phyloP scores from a whole-genome alignment of 1,140 invertebrate species.

The Papilio glaucus region DNA sequence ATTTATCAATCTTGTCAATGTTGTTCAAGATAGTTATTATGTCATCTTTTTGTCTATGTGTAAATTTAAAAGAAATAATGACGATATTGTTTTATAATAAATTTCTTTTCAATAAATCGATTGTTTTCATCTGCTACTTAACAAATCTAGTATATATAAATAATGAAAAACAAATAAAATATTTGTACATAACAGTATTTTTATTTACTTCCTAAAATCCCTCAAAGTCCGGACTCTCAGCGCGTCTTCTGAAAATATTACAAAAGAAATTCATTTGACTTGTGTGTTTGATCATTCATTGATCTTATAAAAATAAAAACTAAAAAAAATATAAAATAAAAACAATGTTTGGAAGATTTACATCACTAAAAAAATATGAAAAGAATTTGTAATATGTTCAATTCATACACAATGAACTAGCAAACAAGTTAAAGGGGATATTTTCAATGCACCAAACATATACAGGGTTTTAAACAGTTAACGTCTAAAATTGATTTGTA shows the following conservation, averaged over 20 bases:
- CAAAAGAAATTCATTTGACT: slow-evolving; percentile 24
- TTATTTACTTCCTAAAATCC: slow-evolving; percentile 34
- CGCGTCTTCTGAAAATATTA: slow-evolving; percentile 35
- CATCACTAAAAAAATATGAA: too few relatives aligned
- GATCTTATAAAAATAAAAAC: neutral
- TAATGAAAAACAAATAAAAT: slow-evolving; percentile 29
- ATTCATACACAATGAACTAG: too few relatives aligned
- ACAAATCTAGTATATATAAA: neutral
- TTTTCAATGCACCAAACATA: neutral
- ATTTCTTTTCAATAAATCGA: too few relatives aligned
- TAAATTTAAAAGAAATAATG: too few relatives aligned
- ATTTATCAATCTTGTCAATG: neutral
- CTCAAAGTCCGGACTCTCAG: slow-evolving; percentile 31
- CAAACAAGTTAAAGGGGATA: too few relatives aligned
- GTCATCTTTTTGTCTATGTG: neutral
- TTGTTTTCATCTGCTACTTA: neutral
- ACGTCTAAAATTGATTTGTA: too few relatives aligned
- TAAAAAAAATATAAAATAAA: too few relatives aligned
- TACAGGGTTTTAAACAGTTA: too few relatives aligned
- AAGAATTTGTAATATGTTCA: too few relatives aligned
- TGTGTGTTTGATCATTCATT: neutral
- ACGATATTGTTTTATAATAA: too few relatives aligned
- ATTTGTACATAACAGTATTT: slow-evolving; percentile 13
- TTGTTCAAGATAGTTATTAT: too few relatives aligned
- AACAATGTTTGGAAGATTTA: too few relatives aligned